A percentile compares a stretch with the other conserved stretches of the same genome.
phyloP scores from a whole-genome alignment of 2,888 invertebrate species.

The Volucella inflata region DNA sequence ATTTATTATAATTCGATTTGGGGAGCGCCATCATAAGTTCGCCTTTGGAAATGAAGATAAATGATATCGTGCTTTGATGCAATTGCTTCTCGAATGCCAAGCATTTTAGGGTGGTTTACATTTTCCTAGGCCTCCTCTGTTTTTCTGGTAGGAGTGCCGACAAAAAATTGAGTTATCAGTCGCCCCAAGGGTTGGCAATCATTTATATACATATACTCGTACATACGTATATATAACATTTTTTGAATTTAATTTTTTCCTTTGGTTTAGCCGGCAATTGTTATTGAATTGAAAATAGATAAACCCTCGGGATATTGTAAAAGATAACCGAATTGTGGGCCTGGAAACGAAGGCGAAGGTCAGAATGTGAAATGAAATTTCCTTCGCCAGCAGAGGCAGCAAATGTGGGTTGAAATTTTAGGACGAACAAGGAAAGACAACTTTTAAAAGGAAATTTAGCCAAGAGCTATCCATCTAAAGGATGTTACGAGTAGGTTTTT shows the following conservation, averaged over 20 bases:
- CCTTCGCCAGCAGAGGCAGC: too few species aligned
- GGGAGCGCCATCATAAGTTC: slow-evolving; percentile 10
- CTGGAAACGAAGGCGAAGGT: background rate
- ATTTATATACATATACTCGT: background rate
- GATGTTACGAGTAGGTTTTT: too few species aligned
- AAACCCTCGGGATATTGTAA: background rate
- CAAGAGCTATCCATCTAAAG: too few species aligned
- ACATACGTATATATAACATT: too few species aligned
- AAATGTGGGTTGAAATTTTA: too few species aligned
- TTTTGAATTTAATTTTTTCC: background rate
- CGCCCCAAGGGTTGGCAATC: background rate
- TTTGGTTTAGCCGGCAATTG: background rate
- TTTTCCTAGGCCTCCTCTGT: background rate
- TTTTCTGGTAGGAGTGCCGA: background rate
- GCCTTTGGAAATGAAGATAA: slow-evolving; percentile 17
- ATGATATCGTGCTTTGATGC: slow-evolving; percentile 41
- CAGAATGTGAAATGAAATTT: background rate
- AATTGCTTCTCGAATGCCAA: slow-evolving; percentile 32
- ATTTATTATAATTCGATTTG: slow-evolving; percentile 58
- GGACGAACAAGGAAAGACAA: too few species aligned
- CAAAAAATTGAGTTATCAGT: slow-evolving; percentile 34
- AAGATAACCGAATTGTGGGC: background rate
- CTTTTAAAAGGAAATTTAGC: too few species aligned
- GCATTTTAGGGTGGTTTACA: background rate
- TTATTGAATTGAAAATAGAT: background rate